A percentile compares a stretch with the other conserved stretches of the same genome.
These are phyloP conservation scores for Lepidostoma basale DNA, from an alignment of 1,140 invertebrate genomes.

Conservation along the genomic window DNA sequence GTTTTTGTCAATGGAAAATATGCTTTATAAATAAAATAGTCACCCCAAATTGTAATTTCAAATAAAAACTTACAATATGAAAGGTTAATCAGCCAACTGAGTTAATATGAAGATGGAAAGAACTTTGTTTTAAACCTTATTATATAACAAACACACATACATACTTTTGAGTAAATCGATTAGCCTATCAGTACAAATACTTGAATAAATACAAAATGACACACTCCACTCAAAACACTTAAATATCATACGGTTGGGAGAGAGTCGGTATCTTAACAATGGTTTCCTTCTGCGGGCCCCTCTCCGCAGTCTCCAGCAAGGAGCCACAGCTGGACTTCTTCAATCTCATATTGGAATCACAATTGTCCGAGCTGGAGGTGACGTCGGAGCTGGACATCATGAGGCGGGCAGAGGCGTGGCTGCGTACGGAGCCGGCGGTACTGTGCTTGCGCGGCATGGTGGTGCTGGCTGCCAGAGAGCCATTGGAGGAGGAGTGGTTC, in stretches of 20 bases:
- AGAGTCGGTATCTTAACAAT: slow-evolving; percentile 30
- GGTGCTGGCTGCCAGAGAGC: slow-evolving; percentile 36
- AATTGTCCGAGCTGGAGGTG: slow-evolving; percentile 42
- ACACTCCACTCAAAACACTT: slow-evolving; percentile 12
- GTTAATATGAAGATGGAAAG: too few species aligned
- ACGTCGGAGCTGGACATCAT: slow-evolving; percentile 46
- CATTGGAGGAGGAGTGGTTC: slow-evolving; percentile 43
- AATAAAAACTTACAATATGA: too few species aligned
- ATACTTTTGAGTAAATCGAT: too few species aligned
- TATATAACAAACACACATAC: too few species aligned
- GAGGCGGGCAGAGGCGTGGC: slow-evolving; percentile 41
- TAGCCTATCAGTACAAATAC: slow-evolving; percentile 18
- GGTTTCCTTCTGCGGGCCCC: slow-evolving; percentile 24
- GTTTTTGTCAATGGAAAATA: too few species aligned
- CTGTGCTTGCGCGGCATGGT: slow-evolving; percentile 43
- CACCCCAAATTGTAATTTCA: too few species aligned
- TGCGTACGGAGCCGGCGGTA: slow-evolving; percentile 37
- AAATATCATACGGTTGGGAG: slow-evolving; percentile 42
- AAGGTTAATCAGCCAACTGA: too few species aligned
- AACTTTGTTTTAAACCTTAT: too few species aligned
- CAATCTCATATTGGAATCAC: slow-evolving; percentile 29
- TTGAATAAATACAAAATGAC: slow-evolving; percentile 11
- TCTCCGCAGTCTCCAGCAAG: slow-evolving; percentile 30
- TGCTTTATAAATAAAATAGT: too few species aligned
- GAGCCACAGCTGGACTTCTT: slow-evolving; percentile 45